Evolutionary conservation across 2,113 vertebrate species (phyloP), one percentile per base, ranked within the genome.

Genomic region (Oryzias woworae): DNA sequence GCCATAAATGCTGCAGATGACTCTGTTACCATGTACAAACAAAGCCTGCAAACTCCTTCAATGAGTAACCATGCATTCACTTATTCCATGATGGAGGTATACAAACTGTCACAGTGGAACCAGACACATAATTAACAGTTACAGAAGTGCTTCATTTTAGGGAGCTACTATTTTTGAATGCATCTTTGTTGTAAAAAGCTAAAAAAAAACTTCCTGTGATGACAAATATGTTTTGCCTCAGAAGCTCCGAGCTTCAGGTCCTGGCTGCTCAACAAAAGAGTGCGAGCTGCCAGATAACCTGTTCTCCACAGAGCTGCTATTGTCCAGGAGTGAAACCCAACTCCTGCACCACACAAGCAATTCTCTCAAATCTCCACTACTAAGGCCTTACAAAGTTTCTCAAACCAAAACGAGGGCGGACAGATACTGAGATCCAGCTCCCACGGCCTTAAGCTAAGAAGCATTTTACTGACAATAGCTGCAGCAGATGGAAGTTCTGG

Each of bases 401-500:
- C 83, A 78, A 85, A 85, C 77, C 67, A 60, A 36, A 43, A 36
- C 52, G 58, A 58, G 36, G 48, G 55, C 4, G 17, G 53, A 16
- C 18, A 71, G 46, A 71, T 73, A 74, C 77, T 23, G 62, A 52
- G 62, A 18, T 72, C 58, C 53, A 53, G 67, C 64, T 81, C 79
- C 65, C 72, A 84, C 56, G 57, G 78, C 70, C 63, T 42, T 20
- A 48, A 72, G 41, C 67, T 64, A 61, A 61, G 78, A 78, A 28
- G 1, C 36, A 26, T 64, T 64, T 68, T 76, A 78, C 36, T 66
- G 74, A 71, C 75, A 77, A 90, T 77, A 73, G 53, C 73, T 81
- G 70, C 55, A 77, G 73, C 88, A 92, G 88, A 90, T 88, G 88
- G 76, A 75, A 42, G 81, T 89, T 36, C 90, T 90, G 84, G 80